Evolutionary conservation across 1,140 invertebrate species (phyloP).

Genomic region (Magallana angulata): DNA sequence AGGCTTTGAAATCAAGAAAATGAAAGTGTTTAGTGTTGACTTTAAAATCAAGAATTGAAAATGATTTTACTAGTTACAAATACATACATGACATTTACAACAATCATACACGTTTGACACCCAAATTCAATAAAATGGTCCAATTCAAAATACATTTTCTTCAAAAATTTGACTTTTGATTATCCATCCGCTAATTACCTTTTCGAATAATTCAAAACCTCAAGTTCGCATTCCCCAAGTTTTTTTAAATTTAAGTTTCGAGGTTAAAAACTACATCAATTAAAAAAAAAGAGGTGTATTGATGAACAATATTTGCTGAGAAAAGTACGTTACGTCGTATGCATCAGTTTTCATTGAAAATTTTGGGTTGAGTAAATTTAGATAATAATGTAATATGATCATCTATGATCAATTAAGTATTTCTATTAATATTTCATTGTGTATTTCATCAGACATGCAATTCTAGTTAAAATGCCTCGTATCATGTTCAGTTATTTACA

Average conservation of each 20-base stretch:
- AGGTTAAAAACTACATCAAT: constrained; percentile 1
- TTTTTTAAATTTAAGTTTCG: neutral
- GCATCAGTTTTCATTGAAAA: neutral
- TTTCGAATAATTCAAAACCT: constrained; percentile 16
- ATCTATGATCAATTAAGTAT: no score
- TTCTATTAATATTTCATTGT: no score
- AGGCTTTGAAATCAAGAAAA: no score
- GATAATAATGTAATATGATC: neutral
- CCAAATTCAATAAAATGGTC: constrained; percentile 24
- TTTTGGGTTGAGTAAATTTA: neutral
- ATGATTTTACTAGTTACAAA: no score
- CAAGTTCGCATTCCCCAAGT: neutral
- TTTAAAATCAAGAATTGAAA: no score
- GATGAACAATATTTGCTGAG: constrained; percentile 5
- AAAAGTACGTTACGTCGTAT: constrained; percentile 14
- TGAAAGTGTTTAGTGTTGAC: no score
- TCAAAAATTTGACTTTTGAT: neutral
- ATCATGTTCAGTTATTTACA: no score
- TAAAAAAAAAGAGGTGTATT: neutral
- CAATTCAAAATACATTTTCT: constrained; percentile 4
- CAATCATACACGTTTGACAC: no score
- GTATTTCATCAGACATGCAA: no score
- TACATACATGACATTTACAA: no score
- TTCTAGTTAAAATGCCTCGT: no score
- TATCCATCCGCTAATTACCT: neutral